Conservation (phyloP, 2,113 vertebrate species). For the Hemicordylus capensis region DNA sequence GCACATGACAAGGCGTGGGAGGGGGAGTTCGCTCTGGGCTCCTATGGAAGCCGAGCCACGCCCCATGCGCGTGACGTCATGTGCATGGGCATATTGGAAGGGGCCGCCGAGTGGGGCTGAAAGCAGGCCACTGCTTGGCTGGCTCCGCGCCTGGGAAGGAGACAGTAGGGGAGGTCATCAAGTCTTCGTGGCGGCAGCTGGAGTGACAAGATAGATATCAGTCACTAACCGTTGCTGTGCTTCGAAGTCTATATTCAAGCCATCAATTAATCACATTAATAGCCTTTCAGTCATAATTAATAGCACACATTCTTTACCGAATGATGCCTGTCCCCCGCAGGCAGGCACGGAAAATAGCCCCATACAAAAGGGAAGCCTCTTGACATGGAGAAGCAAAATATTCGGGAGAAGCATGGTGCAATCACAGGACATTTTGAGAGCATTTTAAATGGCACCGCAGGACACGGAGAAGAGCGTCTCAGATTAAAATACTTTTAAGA, state of each 20-base stretch:
- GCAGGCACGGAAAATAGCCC: neutral
- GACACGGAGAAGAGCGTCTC: neutral
- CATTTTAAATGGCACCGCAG: neutral
- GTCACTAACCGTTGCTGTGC: too few species aligned
- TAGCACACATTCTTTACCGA: neutral
- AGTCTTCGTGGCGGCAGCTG: neutral
- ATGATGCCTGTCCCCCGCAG: neutral
- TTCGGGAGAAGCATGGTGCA: neutral
- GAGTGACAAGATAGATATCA: neutral
- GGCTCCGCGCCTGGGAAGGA: too few species aligned
- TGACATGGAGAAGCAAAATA: neutral
- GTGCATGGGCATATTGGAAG: too few species aligned
- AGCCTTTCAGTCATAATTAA: conserved; percentile 10
- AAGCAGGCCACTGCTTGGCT: too few species aligned
- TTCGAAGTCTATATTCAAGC: neutral
- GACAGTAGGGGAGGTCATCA: neutral
- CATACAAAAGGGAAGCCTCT: neutral
- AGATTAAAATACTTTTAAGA: neutral
- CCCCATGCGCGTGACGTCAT: too few species aligned
- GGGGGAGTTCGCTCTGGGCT: too few species aligned
- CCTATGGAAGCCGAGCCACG: too few species aligned
- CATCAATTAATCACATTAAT: neutral
- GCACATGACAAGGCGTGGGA: too few species aligned
- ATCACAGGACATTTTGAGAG: neutral
- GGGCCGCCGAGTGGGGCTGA: too few species aligned